Percentiles rank a stretch among this genome's conserved stretches.
These are phyloP conservation scores for Pterostichus madidus DNA, from an alignment of 2,888 invertebrate genomes.

Conservation along the genomic window DNA sequence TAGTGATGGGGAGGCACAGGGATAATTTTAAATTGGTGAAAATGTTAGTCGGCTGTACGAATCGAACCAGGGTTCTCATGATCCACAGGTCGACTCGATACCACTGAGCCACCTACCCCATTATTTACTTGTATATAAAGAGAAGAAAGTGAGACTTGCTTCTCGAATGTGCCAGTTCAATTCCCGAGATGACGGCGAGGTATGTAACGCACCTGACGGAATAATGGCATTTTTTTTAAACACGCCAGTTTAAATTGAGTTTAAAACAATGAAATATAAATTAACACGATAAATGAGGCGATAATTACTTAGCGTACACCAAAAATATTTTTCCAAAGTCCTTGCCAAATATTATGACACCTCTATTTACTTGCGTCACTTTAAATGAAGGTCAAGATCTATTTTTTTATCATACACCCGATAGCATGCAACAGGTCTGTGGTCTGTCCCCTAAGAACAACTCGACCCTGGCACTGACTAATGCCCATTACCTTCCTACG, in stretches of 20 bases:
- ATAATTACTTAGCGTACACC: background rate
- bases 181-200: no score
- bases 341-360: constrained; percentile 19
- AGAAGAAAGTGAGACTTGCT: no score
- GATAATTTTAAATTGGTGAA: no score
- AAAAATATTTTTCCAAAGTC: constrained; percentile 1
- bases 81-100: no score
- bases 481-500: background rate
- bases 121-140: no score
- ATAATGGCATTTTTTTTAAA: no score
- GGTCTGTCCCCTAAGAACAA: background rate
- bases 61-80: no score
- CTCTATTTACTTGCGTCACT: background rate
- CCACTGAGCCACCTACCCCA: no score
- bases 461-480: constrained; percentile 43
- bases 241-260: background rate
- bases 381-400: constrained; percentile 24
- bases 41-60: no score
- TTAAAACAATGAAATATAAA: background rate
- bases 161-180: no score
- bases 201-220: no score
- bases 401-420: background rate
- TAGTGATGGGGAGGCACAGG: no score
- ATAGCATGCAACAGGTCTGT: constrained; percentile 45
- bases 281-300: background rate